phyloP scores from a whole-genome alignment of 2,113 vertebrate species.

The Microtus richardsoni region DNA sequence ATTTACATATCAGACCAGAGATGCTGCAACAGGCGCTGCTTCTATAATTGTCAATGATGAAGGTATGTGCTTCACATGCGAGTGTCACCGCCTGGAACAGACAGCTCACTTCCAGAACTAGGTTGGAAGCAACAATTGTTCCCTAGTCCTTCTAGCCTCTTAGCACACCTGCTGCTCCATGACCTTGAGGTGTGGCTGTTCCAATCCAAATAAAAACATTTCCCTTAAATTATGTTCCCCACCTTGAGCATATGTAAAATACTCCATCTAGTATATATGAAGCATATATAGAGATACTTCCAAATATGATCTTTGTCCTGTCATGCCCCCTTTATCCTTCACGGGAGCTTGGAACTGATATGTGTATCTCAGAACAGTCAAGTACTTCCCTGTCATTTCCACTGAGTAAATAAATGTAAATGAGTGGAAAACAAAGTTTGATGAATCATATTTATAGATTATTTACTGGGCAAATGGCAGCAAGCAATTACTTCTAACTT shows the following conservation, averaged over 20 bases:
- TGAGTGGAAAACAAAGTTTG: conserved; percentile 48
- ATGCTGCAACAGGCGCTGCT: conserved; percentile 95
- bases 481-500: conserved; percentile 61
- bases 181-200: neutral
- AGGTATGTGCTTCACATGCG: conserved; percentile 88
- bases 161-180: neutral
- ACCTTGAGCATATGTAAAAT: neutral
- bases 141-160: neutral
- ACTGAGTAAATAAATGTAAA: conserved; percentile 66
- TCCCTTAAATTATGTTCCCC: neutral
- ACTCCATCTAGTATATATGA: neutral
- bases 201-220: neutral
- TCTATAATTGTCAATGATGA: conserved; percentile 95
- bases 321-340: conserved; percentile 23
- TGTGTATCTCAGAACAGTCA: conserved; percentile 45
- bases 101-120: conserved; percentile 62
- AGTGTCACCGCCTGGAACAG: conserved; percentile 51
- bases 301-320: neutral
- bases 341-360: conserved; percentile 2
- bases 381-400: conserved; percentile 58
- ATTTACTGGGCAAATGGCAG: conserved; percentile 64
- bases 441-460: conserved; percentile 70
- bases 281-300: conserved; percentile 10
- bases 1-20: conserved; percentile 92
- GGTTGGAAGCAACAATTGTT: conserved; percentile 44